Percentiles rank a stretch among this genome's conserved stretches.
These are phyloP conservation scores for Agrilus planipennis DNA, from an alignment of 1,140 invertebrate genomes.

Conservation along the genomic window DNA sequence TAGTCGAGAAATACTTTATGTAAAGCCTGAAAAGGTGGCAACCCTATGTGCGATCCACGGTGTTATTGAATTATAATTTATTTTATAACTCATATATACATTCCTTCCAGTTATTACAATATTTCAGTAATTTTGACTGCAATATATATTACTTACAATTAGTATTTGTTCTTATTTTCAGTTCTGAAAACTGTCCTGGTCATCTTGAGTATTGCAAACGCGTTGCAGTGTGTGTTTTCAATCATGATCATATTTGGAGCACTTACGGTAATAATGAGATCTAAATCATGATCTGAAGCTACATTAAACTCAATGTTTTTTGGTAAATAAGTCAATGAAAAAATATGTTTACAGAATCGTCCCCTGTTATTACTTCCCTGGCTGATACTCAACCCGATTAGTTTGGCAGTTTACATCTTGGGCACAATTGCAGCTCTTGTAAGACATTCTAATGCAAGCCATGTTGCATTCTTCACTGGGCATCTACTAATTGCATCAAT, in stretches of 20 bases:
- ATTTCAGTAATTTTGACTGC: neutral
- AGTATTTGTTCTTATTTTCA: slow-evolving; percentile 14
- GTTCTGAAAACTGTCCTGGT: slow-evolving; percentile 23
- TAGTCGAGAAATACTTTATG: too few species aligned
- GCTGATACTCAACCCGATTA: slow-evolving; percentile 23
- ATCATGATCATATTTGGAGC: slow-evolving; percentile 28
- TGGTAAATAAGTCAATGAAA: neutral
- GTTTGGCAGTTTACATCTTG: slow-evolving; percentile 20
- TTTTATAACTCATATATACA: neutral
- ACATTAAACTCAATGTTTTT: neutral
- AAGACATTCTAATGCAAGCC: slow-evolving; percentile 19
- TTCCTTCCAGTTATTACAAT: neutral
- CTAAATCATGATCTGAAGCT: neutral
- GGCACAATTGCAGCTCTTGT: slow-evolving; percentile 22
- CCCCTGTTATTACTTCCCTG: slow-evolving; percentile 26
- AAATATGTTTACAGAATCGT: slow-evolving; percentile 20
- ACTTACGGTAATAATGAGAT: slow-evolving; percentile 19
- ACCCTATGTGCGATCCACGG: neutral
- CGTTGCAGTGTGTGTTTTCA: slow-evolving; percentile 24
- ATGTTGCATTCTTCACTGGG: slow-evolving; percentile 19
- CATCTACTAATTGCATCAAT: slow-evolving; percentile 19
- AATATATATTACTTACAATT: slow-evolving; percentile 3
- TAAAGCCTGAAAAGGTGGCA: too few species aligned
- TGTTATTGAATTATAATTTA: neutral
- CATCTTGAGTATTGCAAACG: slow-evolving; percentile 22